Conservation (phyloP, 2,888 invertebrate species). For the Panorpa germanica region DNA sequence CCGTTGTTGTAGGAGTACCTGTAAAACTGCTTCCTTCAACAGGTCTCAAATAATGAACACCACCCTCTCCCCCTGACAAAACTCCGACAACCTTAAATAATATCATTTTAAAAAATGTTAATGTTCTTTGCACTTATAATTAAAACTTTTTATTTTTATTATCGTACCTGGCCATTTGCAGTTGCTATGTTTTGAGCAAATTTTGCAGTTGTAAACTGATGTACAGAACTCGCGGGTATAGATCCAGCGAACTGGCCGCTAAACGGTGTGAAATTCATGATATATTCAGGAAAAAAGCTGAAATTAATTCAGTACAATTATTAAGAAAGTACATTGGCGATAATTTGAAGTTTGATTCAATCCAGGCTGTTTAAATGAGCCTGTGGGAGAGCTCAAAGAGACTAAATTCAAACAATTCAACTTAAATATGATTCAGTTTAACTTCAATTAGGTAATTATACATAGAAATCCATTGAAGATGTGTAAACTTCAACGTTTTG, state of each 20-base stretch:
- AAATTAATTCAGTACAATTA: too few relatives aligned
- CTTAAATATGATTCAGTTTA: too few relatives aligned
- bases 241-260: conserved; percentile 37
- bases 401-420: too few relatives aligned
- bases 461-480: too few relatives aligned
- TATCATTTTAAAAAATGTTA: background rate
- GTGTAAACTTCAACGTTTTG: too few relatives aligned
- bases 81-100: conserved; percentile 41
- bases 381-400: too few relatives aligned
- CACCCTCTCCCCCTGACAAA: conserved; percentile 47
- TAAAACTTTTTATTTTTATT: conserved; percentile 7
- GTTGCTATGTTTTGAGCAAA: conserved; percentile 50
- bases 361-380: too few relatives aligned
- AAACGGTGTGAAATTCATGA: conserved; percentile 66
- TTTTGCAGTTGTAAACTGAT: conserved; percentile 43
- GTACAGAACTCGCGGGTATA: conserved; percentile 35
- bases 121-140: background rate
- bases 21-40: conserved; percentile 27
- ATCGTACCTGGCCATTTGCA: conserved; percentile 36
- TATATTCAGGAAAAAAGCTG: too few relatives aligned
- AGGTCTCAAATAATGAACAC: conserved; percentile 54
- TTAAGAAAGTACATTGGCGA: too few relatives aligned
- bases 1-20: conserved; percentile 20
- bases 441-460: too few relatives aligned
- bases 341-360: too few relatives aligned